A percentile compares a stretch with the other conserved stretches of the same genome.
Conservation (phyloP, 2,113 vertebrate species). For the Murina feae region DNA sequence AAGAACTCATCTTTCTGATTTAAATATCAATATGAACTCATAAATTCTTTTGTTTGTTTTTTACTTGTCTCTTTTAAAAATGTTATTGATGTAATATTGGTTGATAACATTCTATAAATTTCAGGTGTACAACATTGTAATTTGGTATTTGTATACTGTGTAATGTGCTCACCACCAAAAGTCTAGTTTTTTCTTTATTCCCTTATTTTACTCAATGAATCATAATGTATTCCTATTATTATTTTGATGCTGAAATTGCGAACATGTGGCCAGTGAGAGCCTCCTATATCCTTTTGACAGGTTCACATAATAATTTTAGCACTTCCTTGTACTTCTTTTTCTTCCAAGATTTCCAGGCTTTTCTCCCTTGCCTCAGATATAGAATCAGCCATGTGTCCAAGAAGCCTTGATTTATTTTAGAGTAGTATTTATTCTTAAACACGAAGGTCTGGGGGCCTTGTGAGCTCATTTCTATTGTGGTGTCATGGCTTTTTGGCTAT, state of each 20-base stretch:
- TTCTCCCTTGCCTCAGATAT: not conserved
- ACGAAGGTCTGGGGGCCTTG: not conserved
- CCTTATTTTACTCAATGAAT: not conserved
- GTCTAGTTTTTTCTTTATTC: not conserved
- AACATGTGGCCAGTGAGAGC: not conserved
- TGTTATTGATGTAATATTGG: not conserved
- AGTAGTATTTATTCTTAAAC: not conserved
- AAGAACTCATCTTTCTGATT: not conserved
- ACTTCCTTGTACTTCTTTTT: not conserved
- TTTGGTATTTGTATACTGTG: not conserved
- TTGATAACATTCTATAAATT: not conserved
- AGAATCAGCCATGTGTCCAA: not conserved
- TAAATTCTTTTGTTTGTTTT: not conserved
- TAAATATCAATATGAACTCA: not conserved
- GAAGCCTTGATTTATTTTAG: not conserved
- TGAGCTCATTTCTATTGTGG: not conserved
- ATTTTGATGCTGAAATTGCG: not conserved
- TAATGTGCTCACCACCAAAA: too few species aligned
- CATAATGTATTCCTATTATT: not conserved
- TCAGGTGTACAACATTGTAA: not conserved
- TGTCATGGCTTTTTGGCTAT: not conserved
- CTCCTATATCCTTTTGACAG: not conserved
- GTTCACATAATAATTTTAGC: not conserved
- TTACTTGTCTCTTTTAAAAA: not conserved
- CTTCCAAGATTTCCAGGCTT: not conserved